Conservation (phyloP, 2,888 invertebrate species). For the Dynastes hyllus region DNA sequence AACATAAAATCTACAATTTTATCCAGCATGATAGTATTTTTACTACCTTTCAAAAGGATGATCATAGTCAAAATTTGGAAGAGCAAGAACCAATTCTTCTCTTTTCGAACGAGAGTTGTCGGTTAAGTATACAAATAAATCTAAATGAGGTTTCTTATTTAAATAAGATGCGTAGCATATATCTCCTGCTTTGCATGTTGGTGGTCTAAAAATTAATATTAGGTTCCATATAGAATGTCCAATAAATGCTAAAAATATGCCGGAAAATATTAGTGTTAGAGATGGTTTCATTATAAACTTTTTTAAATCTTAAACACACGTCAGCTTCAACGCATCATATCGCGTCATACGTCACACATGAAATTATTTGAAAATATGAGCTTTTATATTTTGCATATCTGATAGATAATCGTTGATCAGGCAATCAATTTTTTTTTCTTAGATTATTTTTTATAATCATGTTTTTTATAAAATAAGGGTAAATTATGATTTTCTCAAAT, state of each 20-base stretch:
- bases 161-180: constrained; percentile 83
- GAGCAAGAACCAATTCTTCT: constrained; percentile 76
- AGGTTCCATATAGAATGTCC: constrained; percentile 85
- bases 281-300: constrained; percentile 70
- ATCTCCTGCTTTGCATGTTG: constrained; percentile 78
- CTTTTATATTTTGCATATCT: too few species aligned
- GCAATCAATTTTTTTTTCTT: too few species aligned
- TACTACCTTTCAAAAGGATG: constrained; percentile 73
- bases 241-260: constrained; percentile 81
- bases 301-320: constrained; percentile 40
- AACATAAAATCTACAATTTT: constrained; percentile 57
- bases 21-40: not conserved
- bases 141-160: constrained; percentile 78
- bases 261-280: constrained; percentile 76
- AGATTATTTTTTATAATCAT: too few species aligned
- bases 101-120: constrained; percentile 75
- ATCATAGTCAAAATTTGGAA: constrained; percentile 79
- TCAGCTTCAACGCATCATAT: not conserved
- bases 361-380: too few species aligned
- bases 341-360: too few species aligned
- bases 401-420: too few species aligned
- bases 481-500: too few species aligned
- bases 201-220: constrained; percentile 81
- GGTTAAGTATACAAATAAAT: constrained; percentile 82
- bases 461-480: too few species aligned